A percentile compares a stretch with the other conserved stretches of the same genome.
These are phyloP conservation scores for Halocynthia roretzi DNA, from an alignment of 23 tunicate species.

Conservation along the genomic window DNA sequence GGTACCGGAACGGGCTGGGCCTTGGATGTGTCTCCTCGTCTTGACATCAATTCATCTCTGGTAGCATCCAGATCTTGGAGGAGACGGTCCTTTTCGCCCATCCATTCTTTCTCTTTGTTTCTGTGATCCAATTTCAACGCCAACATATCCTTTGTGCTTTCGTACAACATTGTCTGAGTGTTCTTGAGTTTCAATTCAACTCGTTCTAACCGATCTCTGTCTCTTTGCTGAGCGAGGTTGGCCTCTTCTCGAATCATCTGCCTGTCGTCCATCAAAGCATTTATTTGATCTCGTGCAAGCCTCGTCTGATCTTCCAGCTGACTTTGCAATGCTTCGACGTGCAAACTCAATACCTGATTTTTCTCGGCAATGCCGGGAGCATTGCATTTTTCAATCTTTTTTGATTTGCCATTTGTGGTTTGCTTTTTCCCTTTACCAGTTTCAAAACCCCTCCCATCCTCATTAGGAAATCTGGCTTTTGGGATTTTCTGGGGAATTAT, in stretches of 20 bases:
- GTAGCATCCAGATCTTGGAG: slow-evolving; percentile 50
- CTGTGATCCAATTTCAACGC: slow-evolving; percentile 54
- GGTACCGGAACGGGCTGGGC: slow-evolving; percentile 1
- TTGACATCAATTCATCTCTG: slow-evolving; percentile 12
- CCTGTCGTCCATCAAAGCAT: slow-evolving; percentile 72
- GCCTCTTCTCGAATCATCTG: slow-evolving; percentile 74
- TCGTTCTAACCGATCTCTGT: slow-evolving; percentile 63
- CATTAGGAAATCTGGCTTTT: slow-evolving; percentile 65
- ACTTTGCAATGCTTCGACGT: slow-evolving; percentile 86
- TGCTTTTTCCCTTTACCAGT: not conserved
- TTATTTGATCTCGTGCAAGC: slow-evolving; percentile 77
- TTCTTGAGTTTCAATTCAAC: slow-evolving; percentile 48
- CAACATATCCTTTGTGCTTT: slow-evolving; percentile 81
- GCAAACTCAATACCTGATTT: slow-evolving; percentile 77
- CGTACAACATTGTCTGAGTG: slow-evolving; percentile 59
- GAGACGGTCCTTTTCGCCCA: slow-evolving; percentile 76
- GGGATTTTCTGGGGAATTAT: slow-evolving; percentile 72
- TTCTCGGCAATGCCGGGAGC: not conserved
- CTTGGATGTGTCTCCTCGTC: slow-evolving; percentile 5
- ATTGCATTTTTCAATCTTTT: not conserved
- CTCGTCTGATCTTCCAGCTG: slow-evolving; percentile 88
- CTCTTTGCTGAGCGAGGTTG: slow-evolving; percentile 61
- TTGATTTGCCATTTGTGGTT: slow-evolving; percentile 6
- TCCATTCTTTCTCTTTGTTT: slow-evolving; percentile 72
- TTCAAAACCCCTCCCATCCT: not conserved